Conservation (phyloP, 1,140 invertebrate genomes). For the Eriocheir sinensis region DNA sequence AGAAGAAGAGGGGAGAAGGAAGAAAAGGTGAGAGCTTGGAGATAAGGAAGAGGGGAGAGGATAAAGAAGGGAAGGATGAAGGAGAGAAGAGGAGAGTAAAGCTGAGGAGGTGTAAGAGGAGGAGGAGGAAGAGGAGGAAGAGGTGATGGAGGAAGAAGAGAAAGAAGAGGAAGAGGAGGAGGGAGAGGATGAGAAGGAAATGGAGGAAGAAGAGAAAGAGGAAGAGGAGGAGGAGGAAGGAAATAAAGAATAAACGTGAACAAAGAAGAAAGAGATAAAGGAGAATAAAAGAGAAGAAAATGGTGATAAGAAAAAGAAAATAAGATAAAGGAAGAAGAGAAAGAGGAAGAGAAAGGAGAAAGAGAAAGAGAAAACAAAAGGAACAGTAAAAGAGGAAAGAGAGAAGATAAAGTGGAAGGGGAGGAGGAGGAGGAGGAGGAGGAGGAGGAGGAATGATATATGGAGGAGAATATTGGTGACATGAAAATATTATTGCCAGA, state of each 20-base stretch:
- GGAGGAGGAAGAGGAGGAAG: neutral
- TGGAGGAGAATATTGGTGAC: too few relatives aligned
- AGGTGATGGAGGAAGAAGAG: neutral
- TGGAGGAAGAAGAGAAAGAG: too few relatives aligned
- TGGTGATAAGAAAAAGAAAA: neutral
- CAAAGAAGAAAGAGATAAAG: neutral
- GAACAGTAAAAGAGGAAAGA: conserved; percentile 27
- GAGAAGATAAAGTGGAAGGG: neutral
- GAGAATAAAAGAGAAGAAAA: neutral
- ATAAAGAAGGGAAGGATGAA: neutral
- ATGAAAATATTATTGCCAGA: too few relatives aligned
- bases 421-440: too few relatives aligned
- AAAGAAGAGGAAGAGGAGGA: too few relatives aligned
- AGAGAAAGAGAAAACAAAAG: conserved; percentile 32
- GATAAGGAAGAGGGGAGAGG: neutral
- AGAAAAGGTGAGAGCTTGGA: neutral
- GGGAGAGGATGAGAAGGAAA: too few relatives aligned
- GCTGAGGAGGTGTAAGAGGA: neutral
- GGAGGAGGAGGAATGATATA: too few relatives aligned
- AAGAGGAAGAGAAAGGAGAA: conserved; percentile 36
- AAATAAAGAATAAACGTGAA: too few relatives aligned
- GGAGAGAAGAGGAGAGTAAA: conserved; percentile 18
- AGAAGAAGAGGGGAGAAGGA: neutral
- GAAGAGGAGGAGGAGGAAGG: neutral
- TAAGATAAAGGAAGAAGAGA: neutral